A percentile compares a stretch with the other conserved stretches of the same genome.
Conservation (phyloP, 2,888 invertebrate genomes). For the Galeruca laticollis region DNA sequence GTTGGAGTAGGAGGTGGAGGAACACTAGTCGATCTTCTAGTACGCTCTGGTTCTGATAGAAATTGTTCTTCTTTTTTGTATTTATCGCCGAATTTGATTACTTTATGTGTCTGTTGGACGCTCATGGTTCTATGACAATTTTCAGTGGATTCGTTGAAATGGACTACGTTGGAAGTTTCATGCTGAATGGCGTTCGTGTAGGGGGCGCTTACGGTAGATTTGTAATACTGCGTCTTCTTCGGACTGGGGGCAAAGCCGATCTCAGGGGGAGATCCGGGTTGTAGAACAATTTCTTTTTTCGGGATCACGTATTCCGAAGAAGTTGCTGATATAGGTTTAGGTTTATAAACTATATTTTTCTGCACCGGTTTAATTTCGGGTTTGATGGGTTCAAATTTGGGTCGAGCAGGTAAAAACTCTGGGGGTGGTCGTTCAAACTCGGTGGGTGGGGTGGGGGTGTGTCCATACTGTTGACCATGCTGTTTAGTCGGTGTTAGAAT, state of each 20-base stretch:
- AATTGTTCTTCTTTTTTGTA: conserved; percentile 57
- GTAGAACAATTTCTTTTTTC: conserved; percentile 65
- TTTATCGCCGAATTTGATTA: conserved; percentile 76
- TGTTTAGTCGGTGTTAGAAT: conserved; percentile 69
- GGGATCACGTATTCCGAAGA: conserved; percentile 57
- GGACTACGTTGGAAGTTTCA: conserved; percentile 77
- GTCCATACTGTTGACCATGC: conserved; percentile 65
- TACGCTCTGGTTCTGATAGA: conserved; percentile 65
- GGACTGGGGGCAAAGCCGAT: conserved; percentile 71
- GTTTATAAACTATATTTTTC: conserved; percentile 68
- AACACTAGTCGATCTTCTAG: conserved; percentile 60
- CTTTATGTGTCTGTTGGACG: conserved; percentile 77
- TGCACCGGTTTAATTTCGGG: conserved; percentile 64
- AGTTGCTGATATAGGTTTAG: conserved; percentile 68
- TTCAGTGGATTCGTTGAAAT: conserved; percentile 78
- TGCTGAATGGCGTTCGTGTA: conserved; percentile 75
- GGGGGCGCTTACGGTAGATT: conserved; percentile 70
- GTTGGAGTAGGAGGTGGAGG: conserved; percentile 72
- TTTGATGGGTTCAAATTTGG: conserved; percentile 72
- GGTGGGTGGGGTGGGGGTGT: conserved; percentile 72
- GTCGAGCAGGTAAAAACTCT: conserved; percentile 65
- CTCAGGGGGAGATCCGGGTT: conserved; percentile 73
- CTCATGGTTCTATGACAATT: conserved; percentile 75
- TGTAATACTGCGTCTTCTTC: conserved; percentile 68
- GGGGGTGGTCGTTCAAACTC: conserved; percentile 70